Evolutionary conservation across 1,140 invertebrate species (phyloP).

Genomic region (Neuroterus valhalla): DNA sequence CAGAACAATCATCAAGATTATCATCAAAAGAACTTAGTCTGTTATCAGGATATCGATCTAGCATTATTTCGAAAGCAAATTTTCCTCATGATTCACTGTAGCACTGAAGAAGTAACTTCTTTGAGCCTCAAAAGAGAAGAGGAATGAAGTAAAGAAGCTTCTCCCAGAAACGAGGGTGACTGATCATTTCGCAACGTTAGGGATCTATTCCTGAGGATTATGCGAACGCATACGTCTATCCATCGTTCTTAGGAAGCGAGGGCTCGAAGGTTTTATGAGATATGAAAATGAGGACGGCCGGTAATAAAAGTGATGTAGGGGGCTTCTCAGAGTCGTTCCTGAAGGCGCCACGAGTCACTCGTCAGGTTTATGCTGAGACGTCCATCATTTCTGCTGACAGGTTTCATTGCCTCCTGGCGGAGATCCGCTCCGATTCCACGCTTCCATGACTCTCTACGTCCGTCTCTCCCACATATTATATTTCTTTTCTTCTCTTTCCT

Average conservation of each 20-base stretch:
- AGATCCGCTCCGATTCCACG: constrained; percentile 51
- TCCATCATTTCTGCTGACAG: constrained; percentile 75
- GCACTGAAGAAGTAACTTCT: too few relatives aligned
- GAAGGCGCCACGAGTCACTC: constrained; percentile 76
- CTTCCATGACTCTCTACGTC: constrained; percentile 47
- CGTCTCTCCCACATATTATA: constrained; percentile 34
- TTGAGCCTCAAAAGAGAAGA: background rate
- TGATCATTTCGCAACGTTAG: constrained; percentile 34
- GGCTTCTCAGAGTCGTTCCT: constrained; percentile 76
- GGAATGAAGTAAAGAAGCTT: background rate
- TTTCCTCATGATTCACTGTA: too few relatives aligned
- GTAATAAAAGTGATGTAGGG: constrained; percentile 79
- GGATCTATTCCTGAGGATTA: constrained; percentile 42
- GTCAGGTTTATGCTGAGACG: constrained; percentile 77
- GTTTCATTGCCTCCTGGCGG: constrained; percentile 71
- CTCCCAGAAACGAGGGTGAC: background rate
- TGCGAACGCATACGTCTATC: constrained; percentile 52
- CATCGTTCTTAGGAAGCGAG: constrained; percentile 62
- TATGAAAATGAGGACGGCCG: constrained; percentile 79
- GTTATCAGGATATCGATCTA: too few relatives aligned
- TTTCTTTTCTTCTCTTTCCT: constrained; percentile 20
- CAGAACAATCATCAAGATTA: too few relatives aligned
- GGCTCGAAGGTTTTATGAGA: constrained; percentile 72
- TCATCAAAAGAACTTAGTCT: too few relatives aligned
- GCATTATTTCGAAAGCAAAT: too few relatives aligned